phyloP scores from a whole-genome alignment of 2,888 invertebrate genomes.

The Nomada ferruginata region DNA sequence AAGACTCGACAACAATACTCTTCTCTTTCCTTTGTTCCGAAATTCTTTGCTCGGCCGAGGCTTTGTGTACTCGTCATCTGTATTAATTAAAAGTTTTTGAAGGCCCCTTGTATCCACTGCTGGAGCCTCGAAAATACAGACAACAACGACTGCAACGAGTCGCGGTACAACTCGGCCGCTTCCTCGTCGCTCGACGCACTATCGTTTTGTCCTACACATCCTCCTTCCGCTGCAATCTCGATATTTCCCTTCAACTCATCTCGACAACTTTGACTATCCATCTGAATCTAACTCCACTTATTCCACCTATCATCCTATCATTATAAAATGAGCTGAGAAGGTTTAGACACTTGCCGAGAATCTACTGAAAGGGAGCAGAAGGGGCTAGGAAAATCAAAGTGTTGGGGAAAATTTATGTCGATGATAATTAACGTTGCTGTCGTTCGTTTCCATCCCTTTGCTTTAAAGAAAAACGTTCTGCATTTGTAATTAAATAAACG shows the following conservation, averaged over 20 bases:
- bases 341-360: neutral
- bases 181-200: neutral
- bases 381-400: neutral
- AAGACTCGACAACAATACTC: conserved; percentile 80
- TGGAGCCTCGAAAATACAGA: conserved; percentile 59
- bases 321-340: neutral
- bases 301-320: neutral
- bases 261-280: conserved; percentile 12
- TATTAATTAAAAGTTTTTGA: conserved; percentile 81
- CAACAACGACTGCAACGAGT: conserved; percentile 47
- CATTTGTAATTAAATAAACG: neutral
- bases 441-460: too few species aligned
- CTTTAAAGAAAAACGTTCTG: too few species aligned
- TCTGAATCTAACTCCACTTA: conserved; percentile 29
- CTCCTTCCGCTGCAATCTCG: neutral
- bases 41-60: conserved; percentile 73
- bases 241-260: conserved; percentile 19
- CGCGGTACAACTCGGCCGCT: conserved; percentile 7
- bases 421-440: neutral
- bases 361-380: neutral
- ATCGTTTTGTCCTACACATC: neutral
- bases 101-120: conserved; percentile 66
- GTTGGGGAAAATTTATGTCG: neutral
- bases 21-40: conserved; percentile 74
- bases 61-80: conserved; percentile 75